Evolutionary conservation across 2,113 vertebrate species (phyloP), one percentile per base, ranked within the genome.

Genomic region (Calidris pygmaea): DNA sequence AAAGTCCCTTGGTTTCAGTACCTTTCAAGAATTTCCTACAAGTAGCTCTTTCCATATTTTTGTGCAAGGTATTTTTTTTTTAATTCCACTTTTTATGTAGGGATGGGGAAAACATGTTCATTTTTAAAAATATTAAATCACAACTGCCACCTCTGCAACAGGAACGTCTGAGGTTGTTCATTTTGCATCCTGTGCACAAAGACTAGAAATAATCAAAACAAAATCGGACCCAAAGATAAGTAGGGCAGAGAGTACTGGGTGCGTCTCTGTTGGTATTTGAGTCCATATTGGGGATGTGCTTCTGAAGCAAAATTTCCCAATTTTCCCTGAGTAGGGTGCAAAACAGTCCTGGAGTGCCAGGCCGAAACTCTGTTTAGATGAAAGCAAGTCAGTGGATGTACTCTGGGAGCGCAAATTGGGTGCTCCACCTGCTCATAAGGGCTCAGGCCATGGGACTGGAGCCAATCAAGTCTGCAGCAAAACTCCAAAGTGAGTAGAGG

Each of bases 1-100:
- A 56, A 94, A 94, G 45, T 82, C 70, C 29, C 62, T 72, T 79
- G 35, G 66, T 93, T 94, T 90, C 59, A 77, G 32, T 89, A 66
- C 78, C 41, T 91, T 80, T 89, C 75, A 90, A 55, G 67, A 93
- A 76, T 90, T 97, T 93, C 77, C 70, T 89, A 79, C 67, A 79
- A 85, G 93, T 87, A 87, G 84, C 56, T 85, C 34, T 89, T 89
- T 81, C 80, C 58, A 19, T 96, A 52, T 53, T 91, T 89, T 90
- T 53, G 19, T 58, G 14, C 21, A 67, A 59, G 50, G 11, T 4
- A 32, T 63, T 43, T 1, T 6, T 39, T 85, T 60, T 39, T 1
- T 13, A 55, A 84, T 93, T 89, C 66, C 27, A 37, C 41, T 91
- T 89, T 81, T 13, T 4, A 2, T 15, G 24, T 10, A 43, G 20